Percentiles rank a stretch among this genome's conserved stretches.
These are phyloP conservation scores for Pollachius pollachius DNA, from an alignment of 2,113 vertebrate species.

Conservation along the genomic window DNA sequence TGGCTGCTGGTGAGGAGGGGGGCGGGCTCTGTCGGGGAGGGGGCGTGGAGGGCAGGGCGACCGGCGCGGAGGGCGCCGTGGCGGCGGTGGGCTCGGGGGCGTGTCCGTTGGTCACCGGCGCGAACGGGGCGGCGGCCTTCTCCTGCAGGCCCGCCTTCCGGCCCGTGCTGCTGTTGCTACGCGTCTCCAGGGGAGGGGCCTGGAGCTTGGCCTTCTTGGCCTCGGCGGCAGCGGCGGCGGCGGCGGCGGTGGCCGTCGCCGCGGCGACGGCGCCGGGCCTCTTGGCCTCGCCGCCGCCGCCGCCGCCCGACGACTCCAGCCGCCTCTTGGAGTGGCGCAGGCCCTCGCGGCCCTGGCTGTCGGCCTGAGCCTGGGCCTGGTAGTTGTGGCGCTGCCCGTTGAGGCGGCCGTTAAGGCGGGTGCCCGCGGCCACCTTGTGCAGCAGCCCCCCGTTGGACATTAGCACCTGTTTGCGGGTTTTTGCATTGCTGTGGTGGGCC, in stretches of 20 bases:
- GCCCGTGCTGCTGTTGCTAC: conserved; percentile 84
- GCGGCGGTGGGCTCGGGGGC: conserved; percentile 64
- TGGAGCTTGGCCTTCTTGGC: conserved; percentile 72
- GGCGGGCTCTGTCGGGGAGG: conserved; percentile 48
- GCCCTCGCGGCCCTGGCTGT: conserved; percentile 86
- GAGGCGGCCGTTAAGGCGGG: conserved; percentile 88
- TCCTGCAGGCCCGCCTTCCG: conserved; percentile 75
- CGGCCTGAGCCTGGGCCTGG: conserved; percentile 77
- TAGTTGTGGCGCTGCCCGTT: conserved; percentile 89
- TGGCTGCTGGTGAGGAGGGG: conserved; percentile 75
- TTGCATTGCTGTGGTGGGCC: conserved; percentile 98
- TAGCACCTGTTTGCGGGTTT: conserved; percentile 99
- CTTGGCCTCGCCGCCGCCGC: conserved; percentile 24
- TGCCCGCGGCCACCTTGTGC: conserved; percentile 50
- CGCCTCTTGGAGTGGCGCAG: conserved; percentile 95
- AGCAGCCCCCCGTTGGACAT: conserved; percentile 71
- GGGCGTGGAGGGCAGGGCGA: conserved; percentile 53
- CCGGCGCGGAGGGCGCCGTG: conserved; percentile 69
- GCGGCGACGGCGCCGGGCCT: conserved; percentile 52
- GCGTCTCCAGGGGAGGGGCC: conserved; percentile 75
- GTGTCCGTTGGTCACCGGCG: conserved; percentile 80
- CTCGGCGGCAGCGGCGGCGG: conserved; percentile 27
- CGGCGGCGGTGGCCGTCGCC: conserved; percentile 76
- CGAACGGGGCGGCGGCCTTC: conserved; percentile 66
- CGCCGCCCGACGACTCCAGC: conserved; percentile 75